A percentile compares a stretch with the other conserved stretches of the same genome.
Evolutionary conservation across 30 jellyfish, hydroid and myxozoan species (phyloP).

Genomic region (Calvadosia cruxmelitensis): DNA sequence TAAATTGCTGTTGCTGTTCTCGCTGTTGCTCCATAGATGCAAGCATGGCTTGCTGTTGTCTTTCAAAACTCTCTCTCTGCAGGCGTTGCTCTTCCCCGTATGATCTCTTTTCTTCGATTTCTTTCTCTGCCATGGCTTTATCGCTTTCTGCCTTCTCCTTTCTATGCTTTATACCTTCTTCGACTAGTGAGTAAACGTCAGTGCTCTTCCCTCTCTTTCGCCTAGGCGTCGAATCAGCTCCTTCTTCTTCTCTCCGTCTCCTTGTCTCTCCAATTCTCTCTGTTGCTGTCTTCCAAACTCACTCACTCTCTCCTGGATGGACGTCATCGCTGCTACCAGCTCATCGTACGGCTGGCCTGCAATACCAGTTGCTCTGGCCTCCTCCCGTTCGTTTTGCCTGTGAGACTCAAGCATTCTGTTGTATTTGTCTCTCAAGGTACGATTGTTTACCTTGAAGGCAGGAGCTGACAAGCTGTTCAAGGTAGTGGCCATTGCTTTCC

Average conservation of each 20-base stretch:
- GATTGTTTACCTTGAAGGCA: slow-evolving; percentile 18
- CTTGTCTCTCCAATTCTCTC: slow-evolving; percentile 7
- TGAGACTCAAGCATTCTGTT: slow-evolving; percentile 16
- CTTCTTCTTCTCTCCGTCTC: not conserved
- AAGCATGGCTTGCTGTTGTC: too few species aligned
- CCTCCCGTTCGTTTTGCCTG: slow-evolving; percentile 18
- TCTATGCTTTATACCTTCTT: too few species aligned
- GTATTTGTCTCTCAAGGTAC: slow-evolving; percentile 45
- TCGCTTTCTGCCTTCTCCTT: too few species aligned
- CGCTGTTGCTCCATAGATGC: too few species aligned
- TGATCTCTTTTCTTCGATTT: too few species aligned
- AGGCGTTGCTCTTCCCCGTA: too few species aligned
- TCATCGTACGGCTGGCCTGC: slow-evolving; percentile 25
- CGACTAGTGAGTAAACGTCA: too few species aligned
- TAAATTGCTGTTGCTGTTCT: too few species aligned
- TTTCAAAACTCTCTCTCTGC: too few species aligned
- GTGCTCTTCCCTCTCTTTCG: slow-evolving; percentile 18
- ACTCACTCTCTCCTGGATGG: too few species aligned
- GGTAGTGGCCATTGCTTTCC: slow-evolving; percentile 21
- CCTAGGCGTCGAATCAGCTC: slow-evolving; percentile 10
- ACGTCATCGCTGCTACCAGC: too few species aligned
- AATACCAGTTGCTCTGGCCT: slow-evolving; percentile 28
- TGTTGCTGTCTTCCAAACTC: slow-evolving; percentile 7
- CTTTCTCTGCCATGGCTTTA: too few species aligned
- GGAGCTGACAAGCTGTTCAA: slow-evolving; percentile 21